A percentile compares a stretch with the other conserved stretches of the same genome.
Conservation (phyloP, 2,113 vertebrate species). For the Vombatus ursinus region DNA sequence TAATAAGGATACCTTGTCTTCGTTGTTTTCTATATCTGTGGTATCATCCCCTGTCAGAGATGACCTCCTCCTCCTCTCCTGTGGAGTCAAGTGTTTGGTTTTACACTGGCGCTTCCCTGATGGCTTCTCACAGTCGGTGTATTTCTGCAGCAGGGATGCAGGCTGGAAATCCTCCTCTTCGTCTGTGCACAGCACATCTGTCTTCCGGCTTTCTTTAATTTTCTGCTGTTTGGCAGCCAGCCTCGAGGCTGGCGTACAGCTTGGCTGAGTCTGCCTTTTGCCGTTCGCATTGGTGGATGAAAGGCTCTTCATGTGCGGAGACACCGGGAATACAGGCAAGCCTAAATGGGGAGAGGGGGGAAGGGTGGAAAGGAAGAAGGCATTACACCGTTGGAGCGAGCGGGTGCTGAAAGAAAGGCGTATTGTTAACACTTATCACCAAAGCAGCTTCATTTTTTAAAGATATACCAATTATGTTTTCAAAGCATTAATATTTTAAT, state of each 20-base stretch:
- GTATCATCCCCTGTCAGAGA: slow-evolving; percentile 83
- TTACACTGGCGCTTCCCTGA: slow-evolving; percentile 99
- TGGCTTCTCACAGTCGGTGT: slow-evolving; percentile 95
- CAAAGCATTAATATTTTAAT: slow-evolving; percentile 85
- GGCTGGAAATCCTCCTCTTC: slow-evolving; percentile 87
- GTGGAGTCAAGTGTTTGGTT: slow-evolving; percentile 96
- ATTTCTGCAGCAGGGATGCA: slow-evolving; percentile 90
- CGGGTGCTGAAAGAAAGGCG: slow-evolving; percentile 78
- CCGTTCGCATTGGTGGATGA: slow-evolving; percentile 86
- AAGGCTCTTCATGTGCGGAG: slow-evolving; percentile 86
- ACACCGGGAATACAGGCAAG: slow-evolving; percentile 82
- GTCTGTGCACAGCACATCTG: slow-evolving; percentile 86
- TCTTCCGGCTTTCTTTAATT: slow-evolving; percentile 92
- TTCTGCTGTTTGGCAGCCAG: slow-evolving; percentile 92
- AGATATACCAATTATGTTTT: slow-evolving; percentile 83
- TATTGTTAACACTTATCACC: slow-evolving; percentile 81
- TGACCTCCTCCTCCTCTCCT: slow-evolving; percentile 88
- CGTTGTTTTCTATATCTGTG: slow-evolving; percentile 85
- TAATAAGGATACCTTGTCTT: slow-evolving; percentile 88
- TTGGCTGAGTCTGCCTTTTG: slow-evolving; percentile 88
- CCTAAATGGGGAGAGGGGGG: slow-evolving; percentile 77
- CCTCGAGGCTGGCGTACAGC: slow-evolving; percentile 87
- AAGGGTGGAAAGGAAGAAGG: slow-evolving; percentile 77
- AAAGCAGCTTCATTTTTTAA: slow-evolving; percentile 80
- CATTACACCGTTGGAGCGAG: slow-evolving; percentile 83